These are phyloP conservation scores for Drosophila tripunctata DNA, from an alignment of 2,888 invertebrate genomes.

Conservation along the genomic window DNA sequence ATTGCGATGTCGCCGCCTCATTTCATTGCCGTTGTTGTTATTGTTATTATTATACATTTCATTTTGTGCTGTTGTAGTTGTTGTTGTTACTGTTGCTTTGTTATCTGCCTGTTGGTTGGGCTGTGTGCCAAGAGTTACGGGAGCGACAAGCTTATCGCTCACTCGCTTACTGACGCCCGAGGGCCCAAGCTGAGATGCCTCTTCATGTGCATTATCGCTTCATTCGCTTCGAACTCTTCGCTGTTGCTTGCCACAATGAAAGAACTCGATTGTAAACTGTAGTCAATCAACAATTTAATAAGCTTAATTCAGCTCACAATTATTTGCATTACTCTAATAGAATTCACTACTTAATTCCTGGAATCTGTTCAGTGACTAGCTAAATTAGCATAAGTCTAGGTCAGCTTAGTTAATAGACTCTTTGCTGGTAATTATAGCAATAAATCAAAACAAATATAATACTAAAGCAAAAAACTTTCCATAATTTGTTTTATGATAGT, in stretches of 20 bases:
- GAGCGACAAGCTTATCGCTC: constrained; percentile 42
- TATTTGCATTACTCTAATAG: constrained; percentile 8
- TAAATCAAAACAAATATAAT: neutral
- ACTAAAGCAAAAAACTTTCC: neutral
- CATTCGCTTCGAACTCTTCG: constrained; percentile 24
- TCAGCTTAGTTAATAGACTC: neutral
- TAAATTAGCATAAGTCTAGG: constrained; percentile 38
- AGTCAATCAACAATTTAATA: too few species aligned
- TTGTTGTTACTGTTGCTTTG: constrained; percentile 20
- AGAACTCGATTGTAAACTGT: constrained; percentile 41
- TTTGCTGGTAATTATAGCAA: neutral
- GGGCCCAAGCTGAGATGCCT: constrained; percentile 24
- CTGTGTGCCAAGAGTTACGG: constrained; percentile 57
- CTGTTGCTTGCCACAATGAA: constrained; percentile 32
- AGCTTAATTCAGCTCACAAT: too few species aligned
- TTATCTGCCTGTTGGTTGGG: constrained; percentile 58
- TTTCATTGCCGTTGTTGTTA: constrained; percentile 1
- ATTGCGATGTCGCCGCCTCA: constrained; percentile 29
- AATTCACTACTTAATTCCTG: constrained; percentile 17
- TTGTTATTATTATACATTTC: constrained; percentile 1
- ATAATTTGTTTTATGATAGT: neutral
- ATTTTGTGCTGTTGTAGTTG: constrained; percentile 26
- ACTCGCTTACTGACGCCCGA: constrained; percentile 8
- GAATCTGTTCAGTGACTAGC: constrained; percentile 16
- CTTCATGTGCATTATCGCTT: constrained; percentile 12